phyloP scores from a whole-genome alignment of 2,797 vertebrate genomes.

The Carcharodon carcharias region DNA sequence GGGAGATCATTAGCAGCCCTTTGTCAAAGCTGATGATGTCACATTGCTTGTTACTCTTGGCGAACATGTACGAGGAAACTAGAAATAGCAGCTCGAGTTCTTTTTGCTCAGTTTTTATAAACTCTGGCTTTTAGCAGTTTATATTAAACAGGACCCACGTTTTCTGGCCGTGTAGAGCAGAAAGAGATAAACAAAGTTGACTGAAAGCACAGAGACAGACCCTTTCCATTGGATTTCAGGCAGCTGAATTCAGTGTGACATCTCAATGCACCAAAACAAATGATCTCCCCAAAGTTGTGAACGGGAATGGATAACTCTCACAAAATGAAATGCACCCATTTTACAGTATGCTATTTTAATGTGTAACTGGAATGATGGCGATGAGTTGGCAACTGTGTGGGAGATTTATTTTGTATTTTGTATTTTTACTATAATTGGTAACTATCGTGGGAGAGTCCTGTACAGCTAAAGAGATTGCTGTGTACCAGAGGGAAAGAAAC shows the following conservation, averaged over 20 bases:
- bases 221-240: neutral
- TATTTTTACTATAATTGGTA: neutral
- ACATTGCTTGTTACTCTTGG: conserved; percentile 19
- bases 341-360: neutral
- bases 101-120: neutral
- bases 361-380: neutral
- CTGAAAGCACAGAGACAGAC: too few relatives aligned
- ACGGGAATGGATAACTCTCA: neutral
- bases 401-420: neutral
- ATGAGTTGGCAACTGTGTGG: neutral
- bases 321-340: neutral
- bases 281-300: too few relatives aligned
- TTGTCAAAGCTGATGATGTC: neutral
- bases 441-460: neutral
- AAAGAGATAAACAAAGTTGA: neutral
- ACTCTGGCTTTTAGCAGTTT: neutral
- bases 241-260: too few relatives aligned
- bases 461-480: neutral
- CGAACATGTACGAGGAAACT: neutral
- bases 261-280: neutral
- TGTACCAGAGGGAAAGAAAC: neutral
- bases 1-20: conserved; percentile 17
- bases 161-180: neutral
- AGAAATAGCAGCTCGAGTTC: neutral
- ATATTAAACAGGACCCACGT: neutral